Evolutionary conservation across 2,113 vertebrate genomes (phyloP), one percentile per base, ranked within the genome.

Genomic region (Grallaria varia): DNA sequence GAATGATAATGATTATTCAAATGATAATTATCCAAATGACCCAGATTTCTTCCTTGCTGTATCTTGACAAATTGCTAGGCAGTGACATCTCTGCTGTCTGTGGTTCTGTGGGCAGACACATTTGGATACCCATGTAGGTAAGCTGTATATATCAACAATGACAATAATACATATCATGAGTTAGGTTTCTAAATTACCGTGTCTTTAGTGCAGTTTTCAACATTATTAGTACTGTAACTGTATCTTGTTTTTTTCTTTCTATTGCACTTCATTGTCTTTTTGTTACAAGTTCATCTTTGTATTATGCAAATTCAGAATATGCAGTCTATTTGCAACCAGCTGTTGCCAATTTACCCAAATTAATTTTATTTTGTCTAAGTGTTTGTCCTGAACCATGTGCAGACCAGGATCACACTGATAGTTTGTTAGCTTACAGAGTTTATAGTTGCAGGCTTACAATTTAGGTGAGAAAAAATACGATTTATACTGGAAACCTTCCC

Each of bases 1-100:
- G 88, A 96, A 93, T 88, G 63, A 90, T 93, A 86, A 95, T 93
- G 91, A 90, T 93, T 93, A 95, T 92, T 95, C 89, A 90, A 93
- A 95, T 78, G 30, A 78, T 92, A 92, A 95, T 95, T 90, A 92
- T 52, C 80, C 76, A 93, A 74, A 95, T 89, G 92, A 96, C 94
- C 95, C 68, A 95, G 86, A 84, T 95, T 87, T 95, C 35, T 92
- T 88, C 56, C 63, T 77, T 93, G 68, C 68, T 80, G 21, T 79
- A 66, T 81, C 68, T 87, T 90, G 83, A 95, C 76, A 87, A 95
- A 95, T 87, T 28, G 8, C 68, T 90, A 69, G 27, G 47, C 63
- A 91, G 59, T 69, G 78, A 40, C 59, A 83, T 16, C 39, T 93
- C 82, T 93, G 27, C 74, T 79, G 42, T 58, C 45, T 88, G 40